Evolutionary conservation across 1,140 invertebrate species (phyloP), one percentile per base, ranked within the genome.

Genomic region (Drosophila bocqueti): DNA sequence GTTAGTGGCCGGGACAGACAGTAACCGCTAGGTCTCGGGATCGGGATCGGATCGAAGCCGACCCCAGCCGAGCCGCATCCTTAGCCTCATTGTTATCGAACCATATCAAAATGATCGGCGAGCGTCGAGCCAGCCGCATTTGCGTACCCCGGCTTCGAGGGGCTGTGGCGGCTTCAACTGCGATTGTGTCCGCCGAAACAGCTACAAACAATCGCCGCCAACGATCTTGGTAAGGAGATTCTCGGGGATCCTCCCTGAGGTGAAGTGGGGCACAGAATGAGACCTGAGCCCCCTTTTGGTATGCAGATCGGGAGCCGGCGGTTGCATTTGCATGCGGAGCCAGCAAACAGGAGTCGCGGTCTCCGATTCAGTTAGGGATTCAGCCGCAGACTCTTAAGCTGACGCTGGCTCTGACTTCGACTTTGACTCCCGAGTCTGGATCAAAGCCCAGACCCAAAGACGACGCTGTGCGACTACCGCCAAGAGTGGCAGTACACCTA

Each of bases 141-240:
- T 90, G 85, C 85, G 85, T 89, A 89, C 81, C 67, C 74, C 78
- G 79, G 75, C 75, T 59, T 61, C 42, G 18, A 9, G 49, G 34
- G 34, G 34, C 34, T 36, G 34, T 13, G 34, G 40, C 38, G 21
- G 16, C 11, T n/a, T 31, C 24, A 16, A 46, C 59, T 83, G 65
- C 80, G 84, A 80, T 86, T 86, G 71, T 66, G 83, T 69, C 67
- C 69, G 63, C 57, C 60, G 61, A 85, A 84, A 76, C 76, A 58
- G 79, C 81, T 76, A 91, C 81, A 89, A 90, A 85, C 85, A 90
- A 90, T 90, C 85, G 85, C 86, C 86, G 85, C 86, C 85, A 82
- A 79, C 79, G 67, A 90, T 90, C 85, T 89, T 64, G 45, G 64
- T 50, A 64, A 55, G 55, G 65, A 55, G 65, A 50, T 50, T 24